These are phyloP conservation scores for Anas bernieri DNA, from an alignment of 2,797 vertebrate species.

Conservation along the genomic window DNA sequence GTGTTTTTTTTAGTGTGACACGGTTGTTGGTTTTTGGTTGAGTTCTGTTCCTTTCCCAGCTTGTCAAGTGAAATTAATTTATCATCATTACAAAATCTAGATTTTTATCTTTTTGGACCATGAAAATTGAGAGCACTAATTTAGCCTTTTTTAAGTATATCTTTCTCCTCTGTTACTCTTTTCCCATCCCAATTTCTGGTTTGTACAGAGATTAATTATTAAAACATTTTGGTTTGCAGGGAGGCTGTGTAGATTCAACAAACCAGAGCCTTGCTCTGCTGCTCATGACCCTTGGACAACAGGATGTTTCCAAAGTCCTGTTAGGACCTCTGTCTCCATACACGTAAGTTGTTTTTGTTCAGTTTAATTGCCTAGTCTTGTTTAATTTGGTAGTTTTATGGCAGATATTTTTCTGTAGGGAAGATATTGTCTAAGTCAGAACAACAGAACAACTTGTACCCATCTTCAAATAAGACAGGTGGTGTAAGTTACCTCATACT, in stretches of 20 bases:
- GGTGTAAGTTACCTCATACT: neutral
- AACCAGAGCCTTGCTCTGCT: conserved; percentile 94
- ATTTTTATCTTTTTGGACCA: conserved; percentile 29
- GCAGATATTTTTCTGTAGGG: neutral
- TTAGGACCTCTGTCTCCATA: conserved; percentile 94
- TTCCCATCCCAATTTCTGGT: conserved; percentile 24
- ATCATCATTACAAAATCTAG: conserved; percentile 2
- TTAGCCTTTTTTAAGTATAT: neutral
- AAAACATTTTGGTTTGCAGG: conserved; percentile 82
- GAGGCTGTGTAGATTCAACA: conserved; percentile 94
- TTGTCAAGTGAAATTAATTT: neutral
- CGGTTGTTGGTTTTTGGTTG: neutral
- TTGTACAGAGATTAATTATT: conserved; percentile 73
- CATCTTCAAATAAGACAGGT: neutral
- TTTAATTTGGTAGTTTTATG: conserved; percentile 9
- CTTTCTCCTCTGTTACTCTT: neutral
- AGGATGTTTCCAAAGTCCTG: conserved; percentile 95
- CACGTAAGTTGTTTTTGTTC: conserved; percentile 84
- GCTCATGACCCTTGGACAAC: conserved; percentile 96
- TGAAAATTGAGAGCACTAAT: neutral
- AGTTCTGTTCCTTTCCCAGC: neutral
- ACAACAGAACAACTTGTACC: neutral
- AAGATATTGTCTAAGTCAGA: neutral
- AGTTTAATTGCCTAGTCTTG: neutral
- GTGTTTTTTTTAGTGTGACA: neutral